A percentile compares a stretch with the other conserved stretches of the same genome.
Evolutionary conservation across 2,113 vertebrate species (phyloP).

Genomic region (Anseranas semipalmata): DNA sequence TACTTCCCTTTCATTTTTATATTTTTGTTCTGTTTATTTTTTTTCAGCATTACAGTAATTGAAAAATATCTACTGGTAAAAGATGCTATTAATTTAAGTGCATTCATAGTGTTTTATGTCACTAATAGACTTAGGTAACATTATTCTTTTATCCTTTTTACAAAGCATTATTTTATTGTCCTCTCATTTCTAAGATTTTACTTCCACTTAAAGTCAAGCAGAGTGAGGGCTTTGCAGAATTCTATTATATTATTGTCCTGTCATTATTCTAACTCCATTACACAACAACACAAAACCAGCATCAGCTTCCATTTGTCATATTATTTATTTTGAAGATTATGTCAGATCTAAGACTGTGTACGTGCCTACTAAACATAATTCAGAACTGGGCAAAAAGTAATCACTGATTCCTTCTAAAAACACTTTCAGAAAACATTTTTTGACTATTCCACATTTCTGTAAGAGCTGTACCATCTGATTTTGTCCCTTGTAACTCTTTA

Average conservation of each 20-base stretch:
- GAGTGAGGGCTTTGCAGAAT: constrained; percentile 64
- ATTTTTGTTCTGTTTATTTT: constrained; percentile 66
- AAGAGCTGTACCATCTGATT: neutral
- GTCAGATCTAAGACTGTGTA: constrained; percentile 42
- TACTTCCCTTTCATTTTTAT: constrained; percentile 49
- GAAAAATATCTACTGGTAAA: constrained; percentile 75
- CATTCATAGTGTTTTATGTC: constrained; percentile 68
- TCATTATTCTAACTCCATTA: constrained; percentile 72
- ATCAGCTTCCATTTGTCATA: constrained; percentile 67
- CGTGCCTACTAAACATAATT: constrained; percentile 51
- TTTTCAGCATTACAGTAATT: constrained; percentile 74
- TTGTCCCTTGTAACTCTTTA: neutral
- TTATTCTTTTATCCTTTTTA: constrained; percentile 76
- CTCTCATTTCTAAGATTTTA: constrained; percentile 73
- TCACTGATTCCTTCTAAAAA: neutral
- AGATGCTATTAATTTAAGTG: constrained; percentile 78
- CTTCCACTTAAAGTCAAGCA: constrained; percentile 69
- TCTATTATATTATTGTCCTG: constrained; percentile 70
- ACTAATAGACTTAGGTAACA: constrained; percentile 71
- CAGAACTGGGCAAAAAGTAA: constrained; percentile 11
- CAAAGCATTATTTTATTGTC: constrained; percentile 73
- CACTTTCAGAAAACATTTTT: neutral
- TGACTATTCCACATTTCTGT: neutral
- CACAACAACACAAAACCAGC: constrained; percentile 47
- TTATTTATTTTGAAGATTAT: constrained; percentile 60